Evolutionary conservation across 2,113 vertebrate genomes (phyloP), one percentile per base, ranked within the genome.

Genomic region (Galbula dea): DNA sequence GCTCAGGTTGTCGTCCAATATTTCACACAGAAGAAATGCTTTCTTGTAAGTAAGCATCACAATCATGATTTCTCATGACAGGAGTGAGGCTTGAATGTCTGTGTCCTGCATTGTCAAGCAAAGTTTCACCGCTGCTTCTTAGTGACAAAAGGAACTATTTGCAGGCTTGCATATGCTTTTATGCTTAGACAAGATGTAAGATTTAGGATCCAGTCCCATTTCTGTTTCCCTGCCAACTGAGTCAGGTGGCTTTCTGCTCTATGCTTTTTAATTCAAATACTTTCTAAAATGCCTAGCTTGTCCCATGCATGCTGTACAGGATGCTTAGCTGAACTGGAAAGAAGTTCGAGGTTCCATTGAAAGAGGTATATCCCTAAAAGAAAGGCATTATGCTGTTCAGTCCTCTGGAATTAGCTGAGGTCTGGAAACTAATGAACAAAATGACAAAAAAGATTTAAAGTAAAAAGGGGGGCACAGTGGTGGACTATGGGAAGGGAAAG

Each of bases 401-500:
- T 72, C 22, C 23, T 61, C 6, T 39, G 6, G 41, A 61, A 16
- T 61, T 39, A 41, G 17, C 11, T 32, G 37, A 52, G 22, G 54
- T 81, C 24, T 1, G 2, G 43, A 86, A 86, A 66, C 24, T 46
- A 37, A 49, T 32, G 65, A 79, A 43, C 30, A 29, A 58, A 61
- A 21, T 59, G 20, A 83, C 79, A 73, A 45, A 83, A 7, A 74
- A 34, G 10, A 76, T 79, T 14, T 9, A 24, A 48, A 48, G 63
- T 24, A n/a, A 55, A 69, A 39, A 16, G 12, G 15, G 4, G n/a
- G n/a, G n/a, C n/a, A n/a, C n/a, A n/a, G 6, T 32, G 16, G 27
- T 51, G 12, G 7, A n/a, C n/a, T n/a, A n/a, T n/a, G n/a, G 7
- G 2, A 0, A 14, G 39, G n/a, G 48, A 37, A 12, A 51, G 11